phyloP scores from a whole-genome alignment of 1,140 invertebrate genomes.

The Oreohelix idahoensis region DNA sequence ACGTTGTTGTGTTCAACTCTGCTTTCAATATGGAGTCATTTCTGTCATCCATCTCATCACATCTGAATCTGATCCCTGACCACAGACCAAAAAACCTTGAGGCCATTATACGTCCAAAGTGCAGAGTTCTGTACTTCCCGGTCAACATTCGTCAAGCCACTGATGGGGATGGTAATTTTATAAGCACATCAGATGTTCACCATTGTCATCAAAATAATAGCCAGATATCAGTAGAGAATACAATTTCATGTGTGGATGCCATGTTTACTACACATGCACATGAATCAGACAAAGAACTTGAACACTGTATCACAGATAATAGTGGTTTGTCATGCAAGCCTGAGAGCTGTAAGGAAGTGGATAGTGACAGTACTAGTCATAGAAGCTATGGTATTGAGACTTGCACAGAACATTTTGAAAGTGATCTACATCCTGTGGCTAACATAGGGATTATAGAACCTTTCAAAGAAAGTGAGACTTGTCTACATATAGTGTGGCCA shows the following conservation, averaged over 20 bases:
- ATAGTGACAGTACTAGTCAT: neutral
- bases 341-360: neutral
- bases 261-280: neutral
- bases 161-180: neutral
- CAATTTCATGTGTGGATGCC: neutral
- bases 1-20: conserved; percentile 83
- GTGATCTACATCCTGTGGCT: neutral
- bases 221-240: neutral
- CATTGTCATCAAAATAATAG: neutral
- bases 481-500: conserved; percentile 82
- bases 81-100: conserved; percentile 76
- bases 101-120: conserved; percentile 78
- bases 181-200: neutral
- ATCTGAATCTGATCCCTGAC: conserved; percentile 81
- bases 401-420: neutral
- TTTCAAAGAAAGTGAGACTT: conserved; percentile 28
- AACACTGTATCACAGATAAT: neutral
- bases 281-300: neutral
- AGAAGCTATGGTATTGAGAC: neutral
- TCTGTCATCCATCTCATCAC: conserved; percentile 77
- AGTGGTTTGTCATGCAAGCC: neutral
- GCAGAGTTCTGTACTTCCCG: conserved; percentile 80
- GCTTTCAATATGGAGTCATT: conserved; percentile 82
- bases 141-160: neutral
- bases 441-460: neutral